phyloP scores from a whole-genome alignment of 2,113 vertebrate genomes.

The Mus spicilegus region DNA sequence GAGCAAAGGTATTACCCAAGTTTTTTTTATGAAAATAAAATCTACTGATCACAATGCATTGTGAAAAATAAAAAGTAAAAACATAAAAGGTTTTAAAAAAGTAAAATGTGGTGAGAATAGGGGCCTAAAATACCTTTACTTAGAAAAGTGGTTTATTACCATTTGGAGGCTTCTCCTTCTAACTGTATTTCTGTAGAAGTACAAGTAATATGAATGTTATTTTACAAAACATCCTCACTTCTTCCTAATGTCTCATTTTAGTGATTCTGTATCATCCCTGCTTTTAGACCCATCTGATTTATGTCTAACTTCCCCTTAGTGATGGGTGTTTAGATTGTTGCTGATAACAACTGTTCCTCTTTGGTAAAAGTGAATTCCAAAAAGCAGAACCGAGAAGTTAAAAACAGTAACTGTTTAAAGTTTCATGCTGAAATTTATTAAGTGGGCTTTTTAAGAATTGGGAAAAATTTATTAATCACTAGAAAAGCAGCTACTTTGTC shows the following conservation, averaged over 20 bases:
- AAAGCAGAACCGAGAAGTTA: not conserved
- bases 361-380: not conserved
- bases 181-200: not conserved
- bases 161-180: not conserved
- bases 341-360: not conserved
- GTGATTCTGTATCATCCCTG: not conserved
- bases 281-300: not conserved
- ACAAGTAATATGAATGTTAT: not conserved
- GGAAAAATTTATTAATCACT: not conserved
- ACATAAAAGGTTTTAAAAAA: not conserved
- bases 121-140: not conserved
- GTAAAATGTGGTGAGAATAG: not conserved
- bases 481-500: not conserved
- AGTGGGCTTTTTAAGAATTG: not conserved
- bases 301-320: not conserved
- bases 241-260: not conserved
- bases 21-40: slow-evolving; percentile 38
- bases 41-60: not conserved
- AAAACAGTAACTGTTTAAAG: not conserved
- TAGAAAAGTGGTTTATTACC: not conserved
- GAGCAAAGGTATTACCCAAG: not conserved
- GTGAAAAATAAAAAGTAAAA: not conserved
- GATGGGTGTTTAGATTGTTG: not conserved
- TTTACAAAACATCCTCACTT: not conserved
- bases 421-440: not conserved